Conservation (phyloP, 2,888 invertebrate species). For the Pinctada fucata region DNA sequence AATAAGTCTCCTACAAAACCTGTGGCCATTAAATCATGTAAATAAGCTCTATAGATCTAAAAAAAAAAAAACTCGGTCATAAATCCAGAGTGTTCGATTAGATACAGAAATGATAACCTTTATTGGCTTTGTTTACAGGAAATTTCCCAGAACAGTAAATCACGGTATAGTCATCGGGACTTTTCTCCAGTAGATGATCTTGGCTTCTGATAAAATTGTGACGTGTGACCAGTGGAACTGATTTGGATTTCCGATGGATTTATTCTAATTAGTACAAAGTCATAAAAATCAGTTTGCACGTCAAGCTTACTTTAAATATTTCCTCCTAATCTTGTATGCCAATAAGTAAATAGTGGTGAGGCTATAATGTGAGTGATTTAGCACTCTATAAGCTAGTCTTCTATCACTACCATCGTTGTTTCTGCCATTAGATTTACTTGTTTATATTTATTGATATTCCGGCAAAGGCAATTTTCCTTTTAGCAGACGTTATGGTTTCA, state of each 20-base stretch:
- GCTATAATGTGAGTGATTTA: neutral
- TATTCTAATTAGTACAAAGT: neutral
- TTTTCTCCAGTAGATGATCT: too few relatives aligned
- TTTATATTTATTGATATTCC: constrained; percentile 26
- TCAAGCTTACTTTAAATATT: neutral
- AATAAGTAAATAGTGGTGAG: neutral
- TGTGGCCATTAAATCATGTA: too few relatives aligned
- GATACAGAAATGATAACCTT: too few relatives aligned
- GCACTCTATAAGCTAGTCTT: neutral
- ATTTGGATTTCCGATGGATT: neutral
- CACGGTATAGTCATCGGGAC: too few relatives aligned
- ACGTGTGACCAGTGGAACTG: neutral
- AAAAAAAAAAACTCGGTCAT: too few relatives aligned
- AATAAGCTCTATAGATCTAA: too few relatives aligned
- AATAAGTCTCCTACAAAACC: too few relatives aligned
- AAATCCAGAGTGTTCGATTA: too few relatives aligned
- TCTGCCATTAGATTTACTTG: constrained; percentile 1
- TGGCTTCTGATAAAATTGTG: neutral
- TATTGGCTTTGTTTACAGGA: too few relatives aligned
- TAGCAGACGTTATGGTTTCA: constrained; percentile 23
- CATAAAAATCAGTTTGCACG: neutral
- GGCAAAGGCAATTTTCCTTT: constrained; percentile 24
- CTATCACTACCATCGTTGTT: neutral
- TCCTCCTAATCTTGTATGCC: neutral
- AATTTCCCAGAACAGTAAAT: too few relatives aligned